Base-by-base conservation (phyloP, 1,140 invertebrate species). In the Latrodectus geometricus region DNA sequence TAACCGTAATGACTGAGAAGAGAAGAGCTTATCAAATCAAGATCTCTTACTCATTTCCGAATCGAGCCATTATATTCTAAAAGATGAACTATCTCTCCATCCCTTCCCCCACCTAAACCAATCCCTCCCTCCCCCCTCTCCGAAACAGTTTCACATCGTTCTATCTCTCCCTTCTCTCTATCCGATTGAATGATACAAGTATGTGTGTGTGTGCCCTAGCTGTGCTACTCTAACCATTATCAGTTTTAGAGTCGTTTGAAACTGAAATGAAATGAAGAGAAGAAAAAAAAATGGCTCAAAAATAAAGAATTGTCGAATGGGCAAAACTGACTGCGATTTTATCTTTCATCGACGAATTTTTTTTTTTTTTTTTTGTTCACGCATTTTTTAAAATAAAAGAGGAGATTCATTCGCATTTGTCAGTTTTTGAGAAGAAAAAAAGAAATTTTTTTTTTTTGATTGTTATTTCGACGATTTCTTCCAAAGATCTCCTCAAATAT, bases 271-370 rank as follows among this genome's bases (percentile, higher is more conserved):
- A 81, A 81, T 81, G 69, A 81, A 20, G 50, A 79, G 65, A 79
- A 50, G 20, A 50, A 80, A 79, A 81, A 80, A 70, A 70, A 70
- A 54, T 17, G 52, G 50, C 15, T 81, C 49, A 81, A 72, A 83
- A 83, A 83, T 83, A 83, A 83, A 83, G 80, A 83, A 83, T 65
- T 83, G 80, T 83, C 80, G 80, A 83, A 83, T 83, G 80, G 56
- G 80, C 80, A 74, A 83, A 83, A 83, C 80, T 83, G 70, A 54
- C n/a, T 49, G 54, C 21, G 80, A 83, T 83, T 65, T 20, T 83
- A 80, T 80, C 78, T 80, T 23, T 66, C 21, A 54, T 72, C 77
- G 61, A 8, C 35, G 54, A 61, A 56, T 56, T 56, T 14, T 9
- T 14, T n/a, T n/a, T n/a, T 61, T 61, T 61, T 61, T 61, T 61